phyloP scores from a whole-genome alignment of 2,113 vertebrate genomes.

The Micronycteris hirsuta region DNA sequence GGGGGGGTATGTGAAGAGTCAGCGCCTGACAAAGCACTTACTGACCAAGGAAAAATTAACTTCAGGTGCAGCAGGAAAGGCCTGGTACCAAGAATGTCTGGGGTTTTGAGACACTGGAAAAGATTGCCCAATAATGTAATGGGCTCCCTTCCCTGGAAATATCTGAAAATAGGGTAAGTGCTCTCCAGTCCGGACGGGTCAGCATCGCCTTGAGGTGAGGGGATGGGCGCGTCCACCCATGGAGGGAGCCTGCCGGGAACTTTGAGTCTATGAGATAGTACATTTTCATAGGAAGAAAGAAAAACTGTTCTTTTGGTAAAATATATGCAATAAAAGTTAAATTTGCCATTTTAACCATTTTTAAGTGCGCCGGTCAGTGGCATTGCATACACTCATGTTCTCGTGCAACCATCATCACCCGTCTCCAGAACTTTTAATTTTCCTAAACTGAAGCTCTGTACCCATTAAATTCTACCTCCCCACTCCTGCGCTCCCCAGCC shows the following conservation, averaged over 20 bases:
- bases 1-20: not conserved
- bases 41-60: slow-evolving; percentile 58
- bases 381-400: not conserved
- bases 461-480: not conserved
- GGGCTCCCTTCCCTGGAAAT: slow-evolving; percentile 64
- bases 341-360: not conserved
- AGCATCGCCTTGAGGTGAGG: not conserved
- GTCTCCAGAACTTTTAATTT: not conserved
- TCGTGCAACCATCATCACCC: not conserved
- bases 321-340: not conserved
- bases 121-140: slow-evolving; percentile 53
- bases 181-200: not conserved
- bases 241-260: not conserved
- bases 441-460: not conserved
- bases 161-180: slow-evolving; percentile 54
- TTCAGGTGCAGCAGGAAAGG: slow-evolving; percentile 54
- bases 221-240: not conserved
- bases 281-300: not conserved
- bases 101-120: slow-evolving; percentile 66
- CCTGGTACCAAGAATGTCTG: slow-evolving; percentile 63
- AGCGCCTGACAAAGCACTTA: slow-evolving; percentile 52
- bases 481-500: not conserved
- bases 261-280: not conserved
- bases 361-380: not conserved
- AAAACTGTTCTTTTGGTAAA: not conserved